These are phyloP conservation scores for Temnothorax nylanderi DNA, from an alignment of 1,140 invertebrate species.

Conservation along the genomic window DNA sequence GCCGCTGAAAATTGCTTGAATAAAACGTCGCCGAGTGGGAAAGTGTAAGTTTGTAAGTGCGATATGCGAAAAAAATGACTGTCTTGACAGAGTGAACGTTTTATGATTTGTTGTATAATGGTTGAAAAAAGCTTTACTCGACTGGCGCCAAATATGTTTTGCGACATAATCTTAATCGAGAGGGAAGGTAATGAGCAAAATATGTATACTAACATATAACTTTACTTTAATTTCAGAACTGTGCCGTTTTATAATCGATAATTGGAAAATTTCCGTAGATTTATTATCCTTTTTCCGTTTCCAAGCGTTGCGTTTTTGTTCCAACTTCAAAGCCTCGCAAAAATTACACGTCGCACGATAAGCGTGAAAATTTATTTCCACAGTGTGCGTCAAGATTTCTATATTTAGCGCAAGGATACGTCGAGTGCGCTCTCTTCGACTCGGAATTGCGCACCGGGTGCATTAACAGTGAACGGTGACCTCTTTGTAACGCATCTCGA, in stretches of 20 bases:
- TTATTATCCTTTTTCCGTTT: not conserved
- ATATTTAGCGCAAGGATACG: constrained; percentile 58
- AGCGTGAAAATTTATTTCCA: constrained; percentile 38
- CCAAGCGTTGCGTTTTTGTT: not conserved
- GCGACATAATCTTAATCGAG: not conserved
- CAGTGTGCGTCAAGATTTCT: constrained; percentile 37
- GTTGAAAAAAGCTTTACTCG: not conserved
- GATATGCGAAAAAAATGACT: not conserved
- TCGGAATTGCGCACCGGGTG: constrained; percentile 14
- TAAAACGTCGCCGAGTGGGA: not conserved
- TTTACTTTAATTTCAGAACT: not conserved
- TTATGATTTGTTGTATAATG: not conserved
- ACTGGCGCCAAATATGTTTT: not conserved
- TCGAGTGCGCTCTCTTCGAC: constrained; percentile 21
- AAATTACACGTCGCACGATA: not conserved
- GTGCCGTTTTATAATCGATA: not conserved
- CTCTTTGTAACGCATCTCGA: constrained; percentile 52
- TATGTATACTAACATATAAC: not conserved
- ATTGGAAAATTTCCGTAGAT: not conserved
- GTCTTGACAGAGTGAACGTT: not conserved
- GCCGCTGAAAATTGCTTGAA: not conserved
- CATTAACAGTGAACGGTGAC: constrained; percentile 51
- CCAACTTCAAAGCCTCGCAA: not conserved
- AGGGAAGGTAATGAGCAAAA: not conserved
- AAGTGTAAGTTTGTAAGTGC: not conserved